Evolutionary conservation across 2,113 vertebrate species (phyloP).

Genomic region (Solea senegalensis): DNA sequence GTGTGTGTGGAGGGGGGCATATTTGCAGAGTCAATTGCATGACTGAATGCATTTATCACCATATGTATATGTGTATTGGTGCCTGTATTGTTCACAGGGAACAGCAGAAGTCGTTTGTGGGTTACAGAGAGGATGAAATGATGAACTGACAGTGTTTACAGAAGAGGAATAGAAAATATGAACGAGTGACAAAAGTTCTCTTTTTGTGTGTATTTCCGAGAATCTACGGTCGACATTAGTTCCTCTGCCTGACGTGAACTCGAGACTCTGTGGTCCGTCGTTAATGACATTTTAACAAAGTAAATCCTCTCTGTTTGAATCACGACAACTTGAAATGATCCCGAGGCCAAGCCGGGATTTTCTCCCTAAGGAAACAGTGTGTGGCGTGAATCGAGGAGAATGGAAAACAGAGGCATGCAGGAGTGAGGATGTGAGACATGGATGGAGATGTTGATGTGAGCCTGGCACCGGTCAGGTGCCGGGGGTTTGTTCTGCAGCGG

Average conservation of each 20-base stretch:
- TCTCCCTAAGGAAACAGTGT: not conserved
- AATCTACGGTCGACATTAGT: too few relatives aligned
- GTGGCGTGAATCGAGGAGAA: not conserved
- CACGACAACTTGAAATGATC: too few relatives aligned
- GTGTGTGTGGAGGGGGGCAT: slow-evolving; percentile 6
- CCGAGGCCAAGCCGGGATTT: not conserved
- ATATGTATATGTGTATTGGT: slow-evolving; percentile 7
- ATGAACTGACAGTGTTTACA: too few relatives aligned
- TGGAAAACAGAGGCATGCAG: slow-evolving; percentile 2
- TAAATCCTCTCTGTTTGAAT: too few relatives aligned
- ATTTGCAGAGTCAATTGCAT: slow-evolving; percentile 3
- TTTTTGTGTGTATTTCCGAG: too few relatives aligned
- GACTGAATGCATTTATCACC: slow-evolving; percentile 9
- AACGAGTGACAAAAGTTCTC: too few relatives aligned
- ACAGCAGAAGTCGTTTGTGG: slow-evolving; percentile 14
- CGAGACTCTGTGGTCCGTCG: not conserved
- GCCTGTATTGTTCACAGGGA: not conserved
- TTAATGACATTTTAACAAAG: too few relatives aligned
- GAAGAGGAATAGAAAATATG: too few relatives aligned
- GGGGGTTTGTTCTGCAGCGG: slow-evolving; percentile 48
- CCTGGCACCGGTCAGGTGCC: slow-evolving; percentile 54
- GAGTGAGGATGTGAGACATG: slow-evolving; percentile 2
- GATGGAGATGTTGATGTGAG: slow-evolving; percentile 55
- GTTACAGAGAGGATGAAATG: not conserved
- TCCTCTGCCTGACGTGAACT: too few relatives aligned